phyloP scores from a whole-genome alignment of 37 sponge, comb jelly and placozoan species.

The Diacarnus erythraeanus region DNA sequence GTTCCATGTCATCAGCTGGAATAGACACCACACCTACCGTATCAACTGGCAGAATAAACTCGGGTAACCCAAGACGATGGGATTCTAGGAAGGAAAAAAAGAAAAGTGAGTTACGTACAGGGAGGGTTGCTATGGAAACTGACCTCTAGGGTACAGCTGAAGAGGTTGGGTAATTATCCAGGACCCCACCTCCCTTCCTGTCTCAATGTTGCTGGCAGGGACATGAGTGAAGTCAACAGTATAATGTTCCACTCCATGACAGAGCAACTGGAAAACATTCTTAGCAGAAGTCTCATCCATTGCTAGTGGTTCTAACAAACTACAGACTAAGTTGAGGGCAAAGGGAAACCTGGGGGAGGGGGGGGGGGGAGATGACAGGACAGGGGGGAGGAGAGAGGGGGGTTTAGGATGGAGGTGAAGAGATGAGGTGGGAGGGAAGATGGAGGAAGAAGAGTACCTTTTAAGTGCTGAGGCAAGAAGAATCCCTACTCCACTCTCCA shows the following conservation, averaged over 20 bases:
- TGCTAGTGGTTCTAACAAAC: slow-evolving; percentile 36
- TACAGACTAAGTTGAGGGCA: slow-evolving; percentile 8
- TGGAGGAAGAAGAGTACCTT: slow-evolving; percentile 12
- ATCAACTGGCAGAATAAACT: slow-evolving; percentile 6
- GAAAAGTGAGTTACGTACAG: not conserved
- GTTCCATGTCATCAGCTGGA: not conserved
- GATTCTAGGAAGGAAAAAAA: slow-evolving; percentile 6
- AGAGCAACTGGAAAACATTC: slow-evolving; percentile 24
- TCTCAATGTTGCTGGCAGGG: not conserved
- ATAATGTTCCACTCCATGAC: slow-evolving; percentile 1
- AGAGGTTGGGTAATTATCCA: slow-evolving; percentile 13
- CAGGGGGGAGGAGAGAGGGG: not conserved
- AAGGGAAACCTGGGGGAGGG: slow-evolving; percentile 42
- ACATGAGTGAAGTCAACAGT: not conserved
- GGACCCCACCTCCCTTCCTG: slow-evolving; percentile 11
- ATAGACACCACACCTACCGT: slow-evolving; percentile 6
- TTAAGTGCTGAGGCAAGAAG: slow-evolving; percentile 21
- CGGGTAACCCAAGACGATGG: slow-evolving; percentile 19
- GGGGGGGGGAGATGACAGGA: not conserved
- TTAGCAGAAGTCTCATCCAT: slow-evolving; percentile 31
- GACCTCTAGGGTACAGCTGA: slow-evolving; percentile 24
- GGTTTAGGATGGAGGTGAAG: not conserved
- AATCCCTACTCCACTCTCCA: slow-evolving; percentile 28
- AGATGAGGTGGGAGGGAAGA: not conserved
- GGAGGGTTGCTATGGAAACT: not conserved